These are phyloP conservation scores for Dendroctonus ponderosae DNA, from an alignment of 1,140 invertebrate genomes.

Conservation along the genomic window DNA sequence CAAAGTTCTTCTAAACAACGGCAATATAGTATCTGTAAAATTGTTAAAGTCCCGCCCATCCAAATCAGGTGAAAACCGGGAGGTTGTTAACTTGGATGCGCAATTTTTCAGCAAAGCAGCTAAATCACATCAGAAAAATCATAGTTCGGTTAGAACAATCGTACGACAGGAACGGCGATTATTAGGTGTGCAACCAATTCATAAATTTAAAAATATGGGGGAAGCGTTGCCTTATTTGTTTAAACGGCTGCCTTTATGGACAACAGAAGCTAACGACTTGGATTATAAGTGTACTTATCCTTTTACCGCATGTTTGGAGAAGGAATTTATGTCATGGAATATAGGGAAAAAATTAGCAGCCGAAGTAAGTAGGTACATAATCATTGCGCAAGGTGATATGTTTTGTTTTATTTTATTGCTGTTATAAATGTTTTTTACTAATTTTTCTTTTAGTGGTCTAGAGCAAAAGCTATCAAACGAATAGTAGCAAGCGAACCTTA, in stretches of 20 bases:
- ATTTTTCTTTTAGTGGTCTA: slow-evolving; percentile 43
- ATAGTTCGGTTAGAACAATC: neutral
- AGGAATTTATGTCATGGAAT: slow-evolving; percentile 43
- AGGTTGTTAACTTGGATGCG: neutral
- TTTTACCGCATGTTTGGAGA: slow-evolving; percentile 39
- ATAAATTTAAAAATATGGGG: slow-evolving; percentile 41
- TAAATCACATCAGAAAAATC: neutral
- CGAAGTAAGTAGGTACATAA: slow-evolving; percentile 38
- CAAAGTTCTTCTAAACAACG: slow-evolving; percentile 28
- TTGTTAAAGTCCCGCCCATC: slow-evolving; percentile 21
- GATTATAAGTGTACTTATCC: slow-evolving; percentile 42
- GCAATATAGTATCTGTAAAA: slow-evolving; percentile 24
- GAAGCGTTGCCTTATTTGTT: slow-evolving; percentile 44
- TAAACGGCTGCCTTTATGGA: slow-evolving; percentile 42
- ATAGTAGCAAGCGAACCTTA: slow-evolving; percentile 33
- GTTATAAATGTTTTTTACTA: neutral
- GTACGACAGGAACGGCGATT: neutral
- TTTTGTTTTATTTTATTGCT: neutral
- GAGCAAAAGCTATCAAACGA: slow-evolving; percentile 42
- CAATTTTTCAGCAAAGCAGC: neutral
- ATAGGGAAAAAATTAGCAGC: slow-evolving; percentile 39
- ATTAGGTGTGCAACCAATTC: slow-evolving; percentile 23
- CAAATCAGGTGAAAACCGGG: neutral
- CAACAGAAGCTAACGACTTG: slow-evolving; percentile 28
- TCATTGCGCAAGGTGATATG: neutral